Evolutionary conservation across 2,797 vertebrate species (phyloP).

Genomic region (Silurus aristotelis): DNA sequence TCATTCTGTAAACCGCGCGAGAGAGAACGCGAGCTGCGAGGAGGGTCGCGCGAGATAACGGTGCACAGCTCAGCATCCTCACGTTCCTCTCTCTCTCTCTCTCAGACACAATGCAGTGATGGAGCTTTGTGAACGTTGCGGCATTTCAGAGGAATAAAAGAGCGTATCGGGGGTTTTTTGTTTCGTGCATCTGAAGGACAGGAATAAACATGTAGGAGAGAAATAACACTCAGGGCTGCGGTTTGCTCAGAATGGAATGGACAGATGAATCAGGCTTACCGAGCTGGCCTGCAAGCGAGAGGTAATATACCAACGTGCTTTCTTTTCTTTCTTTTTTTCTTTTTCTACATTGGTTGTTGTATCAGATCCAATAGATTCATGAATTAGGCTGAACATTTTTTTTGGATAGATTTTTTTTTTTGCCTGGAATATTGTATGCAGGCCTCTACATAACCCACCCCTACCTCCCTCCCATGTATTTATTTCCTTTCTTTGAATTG

Average conservation of each 20-base stretch:
- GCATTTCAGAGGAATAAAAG: neutral
- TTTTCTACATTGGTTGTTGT: too few species aligned
- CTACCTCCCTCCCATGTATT: neutral
- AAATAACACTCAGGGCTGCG: neutral
- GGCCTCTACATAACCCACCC: neutral
- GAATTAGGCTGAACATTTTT: neutral
- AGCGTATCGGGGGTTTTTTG: neutral
- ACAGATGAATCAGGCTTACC: conserved; percentile 65
- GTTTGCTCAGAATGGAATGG: conserved; percentile 71
- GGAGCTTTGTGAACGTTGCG: neutral
- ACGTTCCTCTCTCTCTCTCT: neutral
- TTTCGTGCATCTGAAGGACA: neutral
- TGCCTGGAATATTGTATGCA: neutral
- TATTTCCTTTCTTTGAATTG: neutral
- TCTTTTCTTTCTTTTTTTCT: too few species aligned
- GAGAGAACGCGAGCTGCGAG: conserved; percentile 14
- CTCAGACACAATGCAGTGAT: conserved; percentile 25
- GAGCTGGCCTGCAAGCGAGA: conserved; percentile 63
- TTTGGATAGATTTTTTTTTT: neutral
- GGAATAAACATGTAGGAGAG: conserved; percentile 37
- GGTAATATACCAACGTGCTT: conserved; percentile 42
- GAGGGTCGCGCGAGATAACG: conserved; percentile 39
- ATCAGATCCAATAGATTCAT: neutral
- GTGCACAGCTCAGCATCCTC: conserved; percentile 29
- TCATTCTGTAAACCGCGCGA: neutral